Base-by-base conservation (phyloP, 2,888 invertebrate genomes). In the Steromphala cineraria region DNA sequence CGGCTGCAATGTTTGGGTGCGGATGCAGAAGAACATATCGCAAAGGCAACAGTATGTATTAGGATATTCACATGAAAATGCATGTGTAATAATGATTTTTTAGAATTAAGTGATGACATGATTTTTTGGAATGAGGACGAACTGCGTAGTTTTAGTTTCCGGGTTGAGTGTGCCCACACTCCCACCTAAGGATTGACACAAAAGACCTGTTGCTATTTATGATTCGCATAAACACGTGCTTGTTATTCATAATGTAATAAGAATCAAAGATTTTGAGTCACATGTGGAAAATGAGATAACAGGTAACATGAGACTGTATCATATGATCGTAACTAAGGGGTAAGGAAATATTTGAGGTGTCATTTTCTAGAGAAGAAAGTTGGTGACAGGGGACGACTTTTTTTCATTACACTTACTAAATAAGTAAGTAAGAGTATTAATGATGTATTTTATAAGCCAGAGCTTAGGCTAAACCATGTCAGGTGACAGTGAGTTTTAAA, bases 11-110 rank as follows among this genome's bases (percentile, higher is more conserved):
- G 81, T 24, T 8, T 76, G 53, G 56, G 74, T 75, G 13, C 53
- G 10, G 28, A 76, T 82, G 81, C 90, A 87, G 85, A 81, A 87
- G 84, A 90, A 87, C 86, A 82, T 80, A 53, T 87, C 82, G 83
- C 84, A 83, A 87, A 88, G 82, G 89, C 90, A 85, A 86, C 86
- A 87, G 90, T 90, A 87, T 83, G 87, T 87, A 62, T 21, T 62
- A 28, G 8, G 62, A 62, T 13, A 24, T 19, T 8, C 36, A 36
- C 36, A 56, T 13, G 3, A n/a, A 56, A 24, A 24, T 56, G 24
- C 56, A 56, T 5, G 1, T 19, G 24, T 24, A 24, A 8, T n/a
- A 56, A 17, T 1, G 24, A 1, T 76, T 31, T 24, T 1, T 55
- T 19, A 76, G 55, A 55, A 40, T 53, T 13, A 55, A n/a, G 31